Evolutionary conservation across 2,888 invertebrate species (phyloP), one percentile per base, ranked within the genome.

Genomic region (Cerastis leucographa): DNA sequence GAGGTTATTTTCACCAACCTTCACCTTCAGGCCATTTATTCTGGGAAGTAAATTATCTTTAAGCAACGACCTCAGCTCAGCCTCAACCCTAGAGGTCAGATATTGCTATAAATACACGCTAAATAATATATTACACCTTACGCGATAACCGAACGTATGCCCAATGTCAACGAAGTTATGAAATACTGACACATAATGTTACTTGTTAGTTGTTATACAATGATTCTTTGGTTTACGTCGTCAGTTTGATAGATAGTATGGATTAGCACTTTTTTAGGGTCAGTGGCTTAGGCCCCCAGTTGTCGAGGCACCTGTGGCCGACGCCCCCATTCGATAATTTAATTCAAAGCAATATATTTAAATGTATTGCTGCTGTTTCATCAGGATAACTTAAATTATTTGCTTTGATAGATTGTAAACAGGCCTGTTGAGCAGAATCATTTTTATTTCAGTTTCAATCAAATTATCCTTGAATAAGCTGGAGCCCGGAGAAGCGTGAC

Each of bases 151-250:
- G 61, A 78, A 67, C 76, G 67, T 71, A 78, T n/a, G 2, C n/a
- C 54, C 85, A 87, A 75, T 80, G 87, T 69, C 84, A 74, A 7
- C 14, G 17, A 3, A 66, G 74, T 84, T 84, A 84, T 74, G 85
- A 84, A 80, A 87, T 76, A 82, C 77, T 86, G 84, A 81, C 79
- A 81, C 68, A 71, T 85, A 69, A 68, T 54, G 17, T 44, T 46
- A 54, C 22, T 17, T n/a, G n/a, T n/a, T n/a, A n/a, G n/a, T n/a
- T 40, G 35, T 87, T 88, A 90, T 88, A 90, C 85, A 89, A 90
- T 87, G 67, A 64, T 74, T 71, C 35, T 76, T 40, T 77, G 71
- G 78, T 85, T 84, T 84, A 85, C 88, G 74, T 40, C 4, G 9
- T 64, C 17, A 54, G 14, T 68, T 62, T 78, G 42, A 78, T 67